Evolutionary conservation across 2,797 vertebrate species (phyloP).

Genomic region (Chiloscyllium punctatum): DNA sequence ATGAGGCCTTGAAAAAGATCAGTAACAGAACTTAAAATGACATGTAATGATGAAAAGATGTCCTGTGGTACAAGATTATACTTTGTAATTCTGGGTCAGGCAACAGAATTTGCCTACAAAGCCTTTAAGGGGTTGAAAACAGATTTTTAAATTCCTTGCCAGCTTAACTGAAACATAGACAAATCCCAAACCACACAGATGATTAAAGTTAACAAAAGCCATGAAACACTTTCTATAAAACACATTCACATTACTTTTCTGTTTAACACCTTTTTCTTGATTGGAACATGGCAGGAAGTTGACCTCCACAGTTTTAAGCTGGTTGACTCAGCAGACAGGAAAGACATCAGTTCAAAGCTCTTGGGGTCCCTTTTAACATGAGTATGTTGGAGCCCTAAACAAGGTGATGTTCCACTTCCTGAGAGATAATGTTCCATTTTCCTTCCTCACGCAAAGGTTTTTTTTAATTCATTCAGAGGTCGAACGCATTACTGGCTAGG

Average conservation of each 20-base stretch:
- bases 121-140: not conserved
- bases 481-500: too few species aligned
- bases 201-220: not conserved
- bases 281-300: not conserved
- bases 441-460: not conserved
- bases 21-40: not conserved
- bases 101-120: not conserved
- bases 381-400: too few species aligned
- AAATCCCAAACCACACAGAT: constrained; percentile 8
- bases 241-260: not conserved
- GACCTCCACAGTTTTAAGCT: not conserved
- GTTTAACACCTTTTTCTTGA: not conserved
- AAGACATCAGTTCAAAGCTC: too few species aligned
- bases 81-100: not conserved
- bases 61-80: not conserved
- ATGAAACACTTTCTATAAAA: not conserved
- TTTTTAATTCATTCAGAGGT: too few species aligned
- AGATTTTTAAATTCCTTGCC: not conserved
- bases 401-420: not conserved
- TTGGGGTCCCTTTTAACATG: not conserved
- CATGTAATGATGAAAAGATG: not conserved
- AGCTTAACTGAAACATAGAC: not conserved
- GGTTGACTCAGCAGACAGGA: not conserved
- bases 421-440: not conserved
- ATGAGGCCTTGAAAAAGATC: not conserved